These are phyloP conservation scores for Maniola hyperantus DNA, from an alignment of 2,888 invertebrate species.

Conservation along the genomic window DNA sequence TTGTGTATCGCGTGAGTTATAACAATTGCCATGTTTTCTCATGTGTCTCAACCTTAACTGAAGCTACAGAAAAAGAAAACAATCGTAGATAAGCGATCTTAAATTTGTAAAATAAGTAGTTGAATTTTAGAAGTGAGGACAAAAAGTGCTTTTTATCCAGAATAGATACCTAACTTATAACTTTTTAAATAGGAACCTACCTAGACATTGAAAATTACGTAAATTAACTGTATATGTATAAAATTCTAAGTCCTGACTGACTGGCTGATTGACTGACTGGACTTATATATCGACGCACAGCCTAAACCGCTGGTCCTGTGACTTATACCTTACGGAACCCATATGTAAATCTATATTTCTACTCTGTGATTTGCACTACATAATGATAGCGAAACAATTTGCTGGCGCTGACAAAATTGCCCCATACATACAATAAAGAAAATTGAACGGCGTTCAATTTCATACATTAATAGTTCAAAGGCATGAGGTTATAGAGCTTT, in stretches of 20 bases:
- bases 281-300: no score
- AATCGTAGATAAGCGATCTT: neutral
- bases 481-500: constrained; percentile 1
- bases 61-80: neutral
- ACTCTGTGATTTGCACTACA: constrained; percentile 33
- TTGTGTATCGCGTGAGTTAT: constrained; percentile 5
- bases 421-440: constrained; percentile 29
- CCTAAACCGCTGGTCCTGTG: no score
- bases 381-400: constrained; percentile 50
- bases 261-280: no score
- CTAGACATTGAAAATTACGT: no score
- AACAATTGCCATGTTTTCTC: constrained; percentile 7
- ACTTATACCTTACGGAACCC: neutral
- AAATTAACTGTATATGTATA: no score
- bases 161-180: no score
- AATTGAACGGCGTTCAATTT: constrained; percentile 41
- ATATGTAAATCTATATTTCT: neutral
- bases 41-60: neutral
- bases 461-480: constrained; percentile 28
- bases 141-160: no score
- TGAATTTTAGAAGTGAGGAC: neutral
- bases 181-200: no score
- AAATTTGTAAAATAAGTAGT: neutral
- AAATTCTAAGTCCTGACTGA: no score
- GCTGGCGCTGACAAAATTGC: constrained; percentile 39